A percentile compares a stretch with the other conserved stretches of the same genome.
phyloP scores from a whole-genome alignment of 2,888 invertebrate genomes.

The Stegana nigrithorax region DNA sequence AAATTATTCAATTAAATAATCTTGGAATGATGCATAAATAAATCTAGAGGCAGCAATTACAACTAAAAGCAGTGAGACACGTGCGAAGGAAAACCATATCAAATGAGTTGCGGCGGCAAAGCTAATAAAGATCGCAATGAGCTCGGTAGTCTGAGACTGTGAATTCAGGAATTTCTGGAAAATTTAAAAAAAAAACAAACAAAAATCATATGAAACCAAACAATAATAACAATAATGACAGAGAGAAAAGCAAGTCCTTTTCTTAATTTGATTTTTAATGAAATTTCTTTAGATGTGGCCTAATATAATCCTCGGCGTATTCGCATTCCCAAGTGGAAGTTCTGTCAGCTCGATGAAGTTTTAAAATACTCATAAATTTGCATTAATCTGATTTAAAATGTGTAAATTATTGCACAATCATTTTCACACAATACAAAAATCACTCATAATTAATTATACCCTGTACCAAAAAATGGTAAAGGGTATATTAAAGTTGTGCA shows the following conservation, averaged over 20 bases:
- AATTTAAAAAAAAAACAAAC: neutral
- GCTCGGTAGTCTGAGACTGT: neutral
- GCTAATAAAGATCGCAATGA: neutral
- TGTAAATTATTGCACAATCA: slow-evolving; percentile 6
- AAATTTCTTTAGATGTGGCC: no score
- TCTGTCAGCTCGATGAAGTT: neutral
- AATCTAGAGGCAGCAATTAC: slow-evolving; percentile 26
- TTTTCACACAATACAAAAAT: slow-evolving; percentile 6
- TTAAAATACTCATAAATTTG: neutral
- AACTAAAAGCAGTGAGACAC: neutral
- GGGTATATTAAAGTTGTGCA: no score
- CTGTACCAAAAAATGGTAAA: no score
- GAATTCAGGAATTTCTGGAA: neutral
- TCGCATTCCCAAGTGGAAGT: neutral
- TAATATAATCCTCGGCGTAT: slow-evolving; percentile 1
- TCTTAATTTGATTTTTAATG: no score
- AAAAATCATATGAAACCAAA: neutral
- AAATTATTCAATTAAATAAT: no score
- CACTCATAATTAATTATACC: neutral
- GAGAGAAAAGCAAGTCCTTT: no score
- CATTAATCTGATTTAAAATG: neutral
- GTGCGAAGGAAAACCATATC: neutral
- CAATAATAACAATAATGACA: neutral
- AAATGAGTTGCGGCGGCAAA: neutral
- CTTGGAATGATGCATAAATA: neutral